Percentiles rank a stretch among this genome's conserved stretches.
phyloP scores from a whole-genome alignment of 1,140 invertebrate species.

The Luehdorfia chinensis region DNA sequence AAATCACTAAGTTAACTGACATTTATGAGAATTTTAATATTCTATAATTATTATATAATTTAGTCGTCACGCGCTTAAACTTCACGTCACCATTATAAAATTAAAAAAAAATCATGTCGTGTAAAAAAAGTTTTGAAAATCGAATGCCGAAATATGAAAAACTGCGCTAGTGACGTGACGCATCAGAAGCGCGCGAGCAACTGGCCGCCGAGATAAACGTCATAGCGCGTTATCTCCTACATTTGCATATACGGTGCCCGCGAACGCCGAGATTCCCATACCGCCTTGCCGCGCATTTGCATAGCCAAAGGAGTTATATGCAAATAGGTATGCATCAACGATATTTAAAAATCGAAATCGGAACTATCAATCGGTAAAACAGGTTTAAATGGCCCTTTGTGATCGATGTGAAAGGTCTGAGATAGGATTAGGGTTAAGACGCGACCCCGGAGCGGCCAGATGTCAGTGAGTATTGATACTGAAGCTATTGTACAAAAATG shows the following conservation, averaged over 20 bases:
- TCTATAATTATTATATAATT: no score
- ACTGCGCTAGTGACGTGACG: constrained; percentile 6
- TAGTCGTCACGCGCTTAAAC: no score
- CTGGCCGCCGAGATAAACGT: constrained; percentile 59
- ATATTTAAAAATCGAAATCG: constrained; percentile 58
- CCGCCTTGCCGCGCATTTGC: constrained; percentile 60
- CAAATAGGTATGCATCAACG: constrained; percentile 56
- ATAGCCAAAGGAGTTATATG: constrained; percentile 65
- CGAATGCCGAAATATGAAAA: constrained; percentile 1
- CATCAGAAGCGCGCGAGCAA: constrained; percentile 59
- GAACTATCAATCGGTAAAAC: constrained; percentile 68
- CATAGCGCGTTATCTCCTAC: constrained; percentile 56
- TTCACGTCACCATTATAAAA: constrained; percentile 1
- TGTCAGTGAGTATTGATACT: constrained; percentile 66
- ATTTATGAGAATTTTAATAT: no score
- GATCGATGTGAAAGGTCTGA: constrained; percentile 34
- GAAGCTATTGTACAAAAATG: constrained; percentile 58
- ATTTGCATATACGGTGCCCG: constrained; percentile 66
- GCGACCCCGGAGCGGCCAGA: constrained; percentile 48
- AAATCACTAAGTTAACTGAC: no score
- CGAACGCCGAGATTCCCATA: constrained; percentile 68
- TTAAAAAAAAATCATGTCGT: constrained; percentile 2
- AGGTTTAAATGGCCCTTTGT: constrained; percentile 64
- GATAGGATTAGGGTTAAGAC: constrained; percentile 60
- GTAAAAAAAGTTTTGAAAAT: constrained; percentile 6